phyloP scores from a whole-genome alignment of 2,888 invertebrate species.

The Octodonta nipae region DNA sequence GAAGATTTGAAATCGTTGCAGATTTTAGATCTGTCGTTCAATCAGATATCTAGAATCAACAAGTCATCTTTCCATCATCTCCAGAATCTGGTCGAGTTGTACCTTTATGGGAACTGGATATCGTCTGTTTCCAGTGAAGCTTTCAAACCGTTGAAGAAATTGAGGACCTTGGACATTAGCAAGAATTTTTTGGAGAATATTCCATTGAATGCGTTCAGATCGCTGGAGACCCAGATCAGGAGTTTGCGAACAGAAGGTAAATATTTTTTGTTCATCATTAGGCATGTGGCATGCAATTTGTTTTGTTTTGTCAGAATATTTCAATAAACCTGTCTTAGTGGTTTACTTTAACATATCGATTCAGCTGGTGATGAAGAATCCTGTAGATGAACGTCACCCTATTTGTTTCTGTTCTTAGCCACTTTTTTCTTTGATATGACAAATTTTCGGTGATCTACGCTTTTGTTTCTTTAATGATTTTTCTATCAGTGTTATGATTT shows the following conservation, averaged over 20 bases:
- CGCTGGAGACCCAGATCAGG: conserved; percentile 70
- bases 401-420: no score
- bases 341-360: no score
- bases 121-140: conserved; percentile 63
- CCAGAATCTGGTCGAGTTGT: conserved; percentile 61
- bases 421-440: no score
- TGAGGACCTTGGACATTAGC: conserved; percentile 64
- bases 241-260: conserved; percentile 69
- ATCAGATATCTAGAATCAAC: conserved; percentile 64
- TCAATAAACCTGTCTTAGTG: no score
- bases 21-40: conserved; percentile 68
- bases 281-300: no score
- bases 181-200: conserved; percentile 71
- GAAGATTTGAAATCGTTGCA: conserved; percentile 63
- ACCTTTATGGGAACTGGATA: conserved; percentile 72
- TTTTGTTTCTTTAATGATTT: no score
- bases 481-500: no score
- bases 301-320: no score
- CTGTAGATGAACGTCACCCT: no score
- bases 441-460: no score
- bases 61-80: conserved; percentile 65
- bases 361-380: no score
- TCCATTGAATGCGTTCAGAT: conserved; percentile 61
- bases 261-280: no score
- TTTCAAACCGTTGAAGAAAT: conserved; percentile 61